Base-by-base conservation (phyloP, 1,140 invertebrate species). In the Hesperophylax magnus region DNA sequence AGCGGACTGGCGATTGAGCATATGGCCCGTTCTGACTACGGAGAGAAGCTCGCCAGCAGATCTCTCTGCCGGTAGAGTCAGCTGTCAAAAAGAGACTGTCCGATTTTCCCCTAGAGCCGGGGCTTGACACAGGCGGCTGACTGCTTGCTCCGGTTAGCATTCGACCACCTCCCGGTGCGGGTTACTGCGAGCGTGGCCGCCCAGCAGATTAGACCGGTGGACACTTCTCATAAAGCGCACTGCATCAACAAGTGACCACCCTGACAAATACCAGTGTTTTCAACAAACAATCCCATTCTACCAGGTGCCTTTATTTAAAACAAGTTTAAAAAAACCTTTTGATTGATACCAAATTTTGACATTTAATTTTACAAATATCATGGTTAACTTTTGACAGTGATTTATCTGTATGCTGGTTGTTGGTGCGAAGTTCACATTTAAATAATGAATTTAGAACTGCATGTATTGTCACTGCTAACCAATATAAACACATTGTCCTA, bases 31-130 rank as follows among this genome's bases (percentile, higher is more conserved):
- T 39, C 34, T 39, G 61, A 17, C 47, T 27, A n/a, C 56, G 27
- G 63, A 71, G 77, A 52, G 60, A 39, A 63, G 34, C 34, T 53
- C 39, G 39, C 18, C 67, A 22, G 22, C 72, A 60, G 72, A 75
- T 75, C 53, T 75, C 72, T 75, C 77, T 17, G 77, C 47, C 54
- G 15, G 34, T 47, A 22, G 47, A 39, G 61, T 65, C 60, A 54
- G 65, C 77, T 71, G 77, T 79, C 63, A 71, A 71, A 79, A 79
- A 79, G 77, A 79, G 77, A 79, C 77, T 79, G 77, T 67, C 77
- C 15, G 39, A 71, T n/a, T 53, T 39, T 54, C 39, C 53, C 47
- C 20, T 53, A 58, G 18, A 20, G 18, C 22, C 17, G 15, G 53
- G 39, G 69, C 56, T 31, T 47, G 31, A 71, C 67, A n/a, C 31